These are phyloP conservation scores for Tachina lurida DNA, from an alignment of 2,888 invertebrate species.

Conservation along the genomic window DNA sequence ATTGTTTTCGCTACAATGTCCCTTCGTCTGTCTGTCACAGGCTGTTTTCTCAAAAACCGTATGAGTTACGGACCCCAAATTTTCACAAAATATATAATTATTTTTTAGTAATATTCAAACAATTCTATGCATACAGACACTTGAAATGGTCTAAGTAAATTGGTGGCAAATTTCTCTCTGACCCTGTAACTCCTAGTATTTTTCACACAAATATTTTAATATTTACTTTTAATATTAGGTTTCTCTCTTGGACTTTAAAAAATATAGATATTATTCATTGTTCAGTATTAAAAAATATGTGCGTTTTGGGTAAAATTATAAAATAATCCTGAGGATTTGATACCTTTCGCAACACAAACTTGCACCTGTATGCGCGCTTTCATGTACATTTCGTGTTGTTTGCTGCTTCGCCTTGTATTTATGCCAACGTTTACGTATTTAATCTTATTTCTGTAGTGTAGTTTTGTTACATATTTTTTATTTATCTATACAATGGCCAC, in stretches of 20 bases:
- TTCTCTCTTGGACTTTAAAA: not conserved
- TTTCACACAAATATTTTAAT: not conserved
- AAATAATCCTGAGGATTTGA: slow-evolving; percentile 71
- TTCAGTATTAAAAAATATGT: slow-evolving; percentile 66
- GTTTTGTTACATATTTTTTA: slow-evolving; percentile 29
- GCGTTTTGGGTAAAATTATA: slow-evolving; percentile 73
- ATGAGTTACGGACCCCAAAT: no score
- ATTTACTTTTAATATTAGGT: not conserved
- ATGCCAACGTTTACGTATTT: slow-evolving; percentile 32
- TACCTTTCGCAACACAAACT: slow-evolving; percentile 14
- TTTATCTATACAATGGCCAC: slow-evolving; percentile 65
- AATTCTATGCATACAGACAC: no score
- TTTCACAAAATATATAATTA: no score
- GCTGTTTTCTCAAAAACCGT: no score
- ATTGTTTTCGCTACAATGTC: no score
- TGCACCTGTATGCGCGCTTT: not conserved
- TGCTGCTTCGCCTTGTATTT: slow-evolving; percentile 22
- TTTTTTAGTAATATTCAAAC: no score
- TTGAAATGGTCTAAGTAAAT: no score
- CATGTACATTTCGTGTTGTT: slow-evolving; percentile 1
- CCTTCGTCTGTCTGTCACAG: no score
- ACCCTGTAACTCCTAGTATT: not conserved
- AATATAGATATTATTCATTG: not conserved
- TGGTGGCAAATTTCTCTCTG: not conserved
- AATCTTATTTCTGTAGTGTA: slow-evolving; percentile 35